Evolutionary conservation across 2,113 vertebrate species (phyloP).

Genomic region (Lasiurus cinereus): DNA sequence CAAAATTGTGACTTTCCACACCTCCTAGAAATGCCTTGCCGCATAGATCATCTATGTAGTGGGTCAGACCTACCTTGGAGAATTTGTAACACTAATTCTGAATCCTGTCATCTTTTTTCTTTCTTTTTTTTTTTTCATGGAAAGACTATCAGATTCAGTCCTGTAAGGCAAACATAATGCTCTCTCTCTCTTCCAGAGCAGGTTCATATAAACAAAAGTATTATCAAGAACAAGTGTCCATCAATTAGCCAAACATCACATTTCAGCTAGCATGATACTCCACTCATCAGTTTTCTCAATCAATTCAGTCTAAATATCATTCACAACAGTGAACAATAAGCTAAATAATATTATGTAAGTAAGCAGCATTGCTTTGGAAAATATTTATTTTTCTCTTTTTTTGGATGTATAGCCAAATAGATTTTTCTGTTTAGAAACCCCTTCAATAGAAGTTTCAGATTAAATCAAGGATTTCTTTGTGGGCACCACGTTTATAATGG

Average conservation of each 20-base stretch:
- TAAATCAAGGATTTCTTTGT: not conserved
- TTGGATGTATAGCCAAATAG: not conserved
- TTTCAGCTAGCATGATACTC: not conserved
- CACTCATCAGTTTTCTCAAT: not conserved
- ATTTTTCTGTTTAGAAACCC: not conserved
- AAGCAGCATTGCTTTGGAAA: not conserved
- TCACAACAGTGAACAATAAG: not conserved
- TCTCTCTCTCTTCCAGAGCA: not conserved
- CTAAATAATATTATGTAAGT: not conserved
- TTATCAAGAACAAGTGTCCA: not conserved
- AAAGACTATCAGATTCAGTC: not conserved
- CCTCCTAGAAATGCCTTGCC: not conserved
- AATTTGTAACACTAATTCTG: constrained; percentile 32
- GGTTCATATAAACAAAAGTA: not conserved
- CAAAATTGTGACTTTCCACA: not conserved
- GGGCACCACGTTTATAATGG: not conserved
- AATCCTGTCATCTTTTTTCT: not conserved
- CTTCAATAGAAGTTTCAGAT: not conserved
- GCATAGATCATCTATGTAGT: not conserved
- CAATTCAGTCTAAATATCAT: not conserved
- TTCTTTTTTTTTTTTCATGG: not conserved
- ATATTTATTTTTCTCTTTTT: not conserved
- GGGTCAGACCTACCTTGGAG: not conserved
- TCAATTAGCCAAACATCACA: not conserved
- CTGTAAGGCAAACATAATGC: not conserved